Evolutionary conservation across 2,888 invertebrate species (phyloP), one percentile per base, ranked within the genome.

Genomic region (Catocala sponsa): DNA sequence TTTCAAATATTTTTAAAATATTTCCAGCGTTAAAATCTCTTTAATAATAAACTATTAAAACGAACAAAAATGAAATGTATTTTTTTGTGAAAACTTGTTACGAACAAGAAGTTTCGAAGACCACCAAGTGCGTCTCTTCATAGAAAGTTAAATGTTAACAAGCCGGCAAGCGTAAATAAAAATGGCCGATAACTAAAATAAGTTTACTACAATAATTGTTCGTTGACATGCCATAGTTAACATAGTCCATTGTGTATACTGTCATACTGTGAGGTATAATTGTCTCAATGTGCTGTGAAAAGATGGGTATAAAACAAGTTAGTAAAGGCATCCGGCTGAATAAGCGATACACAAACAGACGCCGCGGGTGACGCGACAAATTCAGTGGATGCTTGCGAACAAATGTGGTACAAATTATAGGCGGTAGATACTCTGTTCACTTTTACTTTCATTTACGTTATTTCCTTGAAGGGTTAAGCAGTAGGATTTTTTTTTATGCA

Each of bases 331-430:
- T 80, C 82, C 78, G 80, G 77, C 73, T 80, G 75, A 76, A 73
- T 71, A 82, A 78, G 76, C 77, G 79, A 74, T 76, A 78, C 80
- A 81, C 83, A 86, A 86, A 86, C 86, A 85, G 81, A 81, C 85
- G 72, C 83, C 70, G 76, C 83, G 85, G 87, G 87, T 84, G 87
- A 85, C 83, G 73, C 76, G 70, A 80, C 75, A 78, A 82, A 82
- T 82, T 82, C 82, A 74, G 67, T 69, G 80, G 74, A 81, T 78
- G 74, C 69, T 79, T 76, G 74, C 74, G 59, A 72, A 71, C 55
- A 70, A 50, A 13, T 51, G 52, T 58, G 76, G 81, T 55, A 4
- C 81, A 87, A 88, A 79, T 76, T 78, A 79, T 74, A 59, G 59
- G 67, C 43, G 54, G 41, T 43, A 43, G 25, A 25, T 25, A 25